phyloP scores from a whole-genome alignment of 1,140 invertebrate genomes.

The Tribolium castaneum region DNA sequence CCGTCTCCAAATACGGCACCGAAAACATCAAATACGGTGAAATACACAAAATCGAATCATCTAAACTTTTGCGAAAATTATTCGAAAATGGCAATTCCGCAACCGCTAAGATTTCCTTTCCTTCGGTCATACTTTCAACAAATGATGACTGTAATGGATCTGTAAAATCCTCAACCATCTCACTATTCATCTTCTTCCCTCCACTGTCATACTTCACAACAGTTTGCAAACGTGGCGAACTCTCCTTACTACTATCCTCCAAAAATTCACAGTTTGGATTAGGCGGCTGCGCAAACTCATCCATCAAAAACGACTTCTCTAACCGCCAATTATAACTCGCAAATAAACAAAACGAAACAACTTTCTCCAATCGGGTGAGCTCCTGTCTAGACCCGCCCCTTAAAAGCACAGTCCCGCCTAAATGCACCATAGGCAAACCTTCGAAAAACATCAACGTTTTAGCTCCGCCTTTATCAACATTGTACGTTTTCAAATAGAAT shows the following conservation, averaged over 20 bases:
- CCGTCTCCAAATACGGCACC: slow-evolving; percentile 90
- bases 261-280: slow-evolving; percentile 62
- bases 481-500: slow-evolving; percentile 81
- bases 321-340: slow-evolving; percentile 92
- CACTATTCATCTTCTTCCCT: slow-evolving; percentile 42
- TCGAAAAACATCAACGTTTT: slow-evolving; percentile 97
- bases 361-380: slow-evolving; percentile 83
- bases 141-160: slow-evolving; percentile 82
- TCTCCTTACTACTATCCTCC: slow-evolving; percentile 57
- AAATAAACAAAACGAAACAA: slow-evolving; percentile 85
- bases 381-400: slow-evolving; percentile 83
- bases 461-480: slow-evolving; percentile 67
- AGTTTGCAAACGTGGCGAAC: slow-evolving; percentile 53
- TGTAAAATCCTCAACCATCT: slow-evolving; percentile 66
- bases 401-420: slow-evolving; percentile 91
- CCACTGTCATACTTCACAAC: not conserved
- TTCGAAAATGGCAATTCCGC: slow-evolving; percentile 74
- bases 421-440: slow-evolving; percentile 83
- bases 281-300: slow-evolving; percentile 67
- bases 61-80: slow-evolving; percentile 79
- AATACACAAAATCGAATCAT: slow-evolving; percentile 81
- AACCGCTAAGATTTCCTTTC: slow-evolving; percentile 63
- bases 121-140: slow-evolving; percentile 62
- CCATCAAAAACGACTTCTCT: slow-evolving; percentile 91
- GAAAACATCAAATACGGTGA: slow-evolving; percentile 89